Base-by-base conservation (phyloP, 1,140 invertebrate genomes). In the Papilio helenus region DNA sequence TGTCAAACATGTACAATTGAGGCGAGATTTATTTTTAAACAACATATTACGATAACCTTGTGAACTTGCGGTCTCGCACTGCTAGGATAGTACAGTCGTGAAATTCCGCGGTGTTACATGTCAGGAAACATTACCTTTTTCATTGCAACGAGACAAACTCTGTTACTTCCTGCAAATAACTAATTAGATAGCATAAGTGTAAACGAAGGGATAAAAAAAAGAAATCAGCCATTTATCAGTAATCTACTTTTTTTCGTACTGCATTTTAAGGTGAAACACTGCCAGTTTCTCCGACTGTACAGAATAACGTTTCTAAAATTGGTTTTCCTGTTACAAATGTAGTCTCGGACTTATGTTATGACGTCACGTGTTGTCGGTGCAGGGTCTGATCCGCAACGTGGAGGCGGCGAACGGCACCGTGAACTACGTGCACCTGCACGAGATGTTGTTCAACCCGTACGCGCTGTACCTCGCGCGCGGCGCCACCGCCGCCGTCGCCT, bases 371-470 rank as follows among this genome's bases (percentile, higher is more conserved):
- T 5, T 39, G 34, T 8, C 0, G n/a, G 34, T 74, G n/a, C 88
- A 95, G 93, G 91, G 94, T 14, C 90, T 98, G 78, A 97, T 98
- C 85, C 97, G 96, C 89, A 92, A 96, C 68, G 95, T 96, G 0
- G 95, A 96, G 74, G 92, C 95, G 1, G 90, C 95, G 34, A 95
- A 95, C 0, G 95, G 95, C 29, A 96, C 95, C 34, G 93, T 96
- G 0, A 96, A 97, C 80, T 97, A 96, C 84, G 91, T 97, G 7
- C 96, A 97, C 85, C 95, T 98, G 44, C 97, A 97, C 84, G 96
- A 96, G 88, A 97, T 98, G 95, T 94, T 98, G 23, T 98, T 98
- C 92, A 97, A 98, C 94, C 97, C 98, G 0, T 98, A 97, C 89
- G 95, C 95, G 39, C 92, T 98, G n/a, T 98, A 98, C 90, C 76